phyloP scores from a whole-genome alignment of 2,113 vertebrate species.

The Amphilophus citrinellus region DNA sequence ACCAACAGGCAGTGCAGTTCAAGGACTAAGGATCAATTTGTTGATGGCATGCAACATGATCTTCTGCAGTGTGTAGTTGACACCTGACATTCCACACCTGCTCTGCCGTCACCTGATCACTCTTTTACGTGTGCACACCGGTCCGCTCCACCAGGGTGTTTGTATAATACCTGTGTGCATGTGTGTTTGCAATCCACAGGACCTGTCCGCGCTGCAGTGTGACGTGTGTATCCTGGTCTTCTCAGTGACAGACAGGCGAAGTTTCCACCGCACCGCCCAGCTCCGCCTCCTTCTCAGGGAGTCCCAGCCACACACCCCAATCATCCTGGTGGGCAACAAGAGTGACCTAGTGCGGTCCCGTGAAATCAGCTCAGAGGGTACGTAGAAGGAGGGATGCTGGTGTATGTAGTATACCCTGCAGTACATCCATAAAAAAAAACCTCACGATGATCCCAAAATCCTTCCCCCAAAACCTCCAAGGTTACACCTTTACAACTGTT shows the following conservation, averaged over 20 bases:
- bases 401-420: neutral
- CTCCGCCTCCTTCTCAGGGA: conserved; percentile 85
- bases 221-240: conserved; percentile 85
- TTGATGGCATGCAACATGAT: neutral
- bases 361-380: conserved; percentile 84
- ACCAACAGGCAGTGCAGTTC: neutral
- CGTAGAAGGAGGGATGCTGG: neutral
- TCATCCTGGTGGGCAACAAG: conserved; percentile 87
- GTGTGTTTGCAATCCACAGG: conserved; percentile 66
- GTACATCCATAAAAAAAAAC: neutral
- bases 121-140: neutral
- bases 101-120: conserved; percentile 15
- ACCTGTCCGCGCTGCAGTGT: conserved; percentile 81
- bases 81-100: conserved; percentile 33
- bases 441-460: neutral
- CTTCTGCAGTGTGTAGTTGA: neutral
- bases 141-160: neutral
- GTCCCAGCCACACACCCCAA: conserved; percentile 79
- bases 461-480: neutral
- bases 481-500: neutral
- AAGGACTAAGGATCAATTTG: neutral
- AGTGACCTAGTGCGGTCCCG: conserved; percentile 85
- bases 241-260: conserved; percentile 84
- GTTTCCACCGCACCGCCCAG: conserved; percentile 83
- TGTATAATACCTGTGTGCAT: conserved; percentile 35